Percentiles rank a stretch among this genome's conserved stretches.
phyloP scores from a whole-genome alignment of 2,888 invertebrate species.

The Scaptomyza polygonia region DNA sequence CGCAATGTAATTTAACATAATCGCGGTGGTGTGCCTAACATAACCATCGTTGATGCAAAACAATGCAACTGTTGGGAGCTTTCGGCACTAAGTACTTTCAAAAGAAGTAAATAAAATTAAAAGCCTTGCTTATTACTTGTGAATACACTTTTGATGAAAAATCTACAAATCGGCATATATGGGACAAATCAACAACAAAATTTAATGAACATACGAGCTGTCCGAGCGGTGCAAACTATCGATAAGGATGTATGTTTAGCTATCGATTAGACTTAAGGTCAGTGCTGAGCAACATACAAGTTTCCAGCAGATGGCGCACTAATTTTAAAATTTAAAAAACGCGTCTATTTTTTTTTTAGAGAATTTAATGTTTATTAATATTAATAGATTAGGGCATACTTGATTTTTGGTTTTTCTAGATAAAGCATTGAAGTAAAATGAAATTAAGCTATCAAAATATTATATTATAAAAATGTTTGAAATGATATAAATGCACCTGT shows the following conservation, averaged over 20 bases:
- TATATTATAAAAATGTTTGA: too few species aligned
- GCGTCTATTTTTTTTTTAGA: neutral
- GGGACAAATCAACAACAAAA: neutral
- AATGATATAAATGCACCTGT: too few species aligned
- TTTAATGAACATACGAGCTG: neutral
- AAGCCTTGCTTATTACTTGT: neutral
- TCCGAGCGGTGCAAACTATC: neutral
- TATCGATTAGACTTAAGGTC: neutral
- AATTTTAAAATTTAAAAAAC: neutral
- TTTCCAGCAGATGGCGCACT: neutral
- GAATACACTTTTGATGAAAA: neutral
- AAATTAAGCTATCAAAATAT: too few species aligned
- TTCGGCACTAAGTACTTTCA: neutral
- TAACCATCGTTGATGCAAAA: neutral
- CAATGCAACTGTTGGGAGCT: neutral
- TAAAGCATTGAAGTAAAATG: too few species aligned
- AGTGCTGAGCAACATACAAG: neutral
- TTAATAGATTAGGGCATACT: neutral
- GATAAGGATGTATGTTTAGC: neutral
- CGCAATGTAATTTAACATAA: constrained; percentile 31
- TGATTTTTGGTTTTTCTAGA: neutral
- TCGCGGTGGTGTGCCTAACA: constrained; percentile 5
- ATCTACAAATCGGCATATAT: too few species aligned
- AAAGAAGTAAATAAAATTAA: neutral
- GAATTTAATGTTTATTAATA: neutral